These are phyloP conservation scores for Leptobrachium leishanense DNA, from an alignment of 2,113 vertebrate genomes.

Conservation along the genomic window DNA sequence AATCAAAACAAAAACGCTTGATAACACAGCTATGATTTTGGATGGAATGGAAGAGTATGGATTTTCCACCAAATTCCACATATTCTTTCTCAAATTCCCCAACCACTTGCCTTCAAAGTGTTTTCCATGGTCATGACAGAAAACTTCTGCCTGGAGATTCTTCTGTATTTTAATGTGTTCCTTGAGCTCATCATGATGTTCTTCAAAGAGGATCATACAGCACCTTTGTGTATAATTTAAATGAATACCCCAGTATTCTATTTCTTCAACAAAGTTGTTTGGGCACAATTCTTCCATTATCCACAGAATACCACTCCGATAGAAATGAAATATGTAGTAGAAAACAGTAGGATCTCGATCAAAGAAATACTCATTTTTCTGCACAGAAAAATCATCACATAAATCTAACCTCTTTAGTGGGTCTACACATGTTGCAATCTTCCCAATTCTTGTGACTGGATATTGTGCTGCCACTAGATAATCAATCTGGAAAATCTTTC, in stretches of 20 bases:
- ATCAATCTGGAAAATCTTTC: constrained; percentile 76
- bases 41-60: constrained; percentile 73
- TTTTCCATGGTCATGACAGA: constrained; percentile 58
- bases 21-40: constrained; percentile 73
- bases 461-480: constrained; percentile 65
- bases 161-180: constrained; percentile 76
- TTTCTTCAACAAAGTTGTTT: constrained; percentile 77
- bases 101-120: constrained; percentile 71
- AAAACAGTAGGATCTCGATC: constrained; percentile 85
- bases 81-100: constrained; percentile 57
- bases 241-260: constrained; percentile 80
- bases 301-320: constrained; percentile 78
- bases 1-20: constrained; percentile 77
- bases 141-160: constrained; percentile 73
- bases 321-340: constrained; percentile 85
- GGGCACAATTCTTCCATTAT: constrained; percentile 76
- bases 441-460: constrained; percentile 78
- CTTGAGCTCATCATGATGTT: constrained; percentile 73
- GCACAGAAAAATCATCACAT: constrained; percentile 85
- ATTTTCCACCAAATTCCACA: constrained; percentile 81
- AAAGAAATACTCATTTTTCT: constrained; percentile 83
- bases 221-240: constrained; percentile 72
- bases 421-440: constrained; percentile 73
- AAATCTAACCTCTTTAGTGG: constrained; percentile 72
- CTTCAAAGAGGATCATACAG: constrained; percentile 77